Conservation (phyloP, 2,797 vertebrate species). For the Mallotus villosus region DNA sequence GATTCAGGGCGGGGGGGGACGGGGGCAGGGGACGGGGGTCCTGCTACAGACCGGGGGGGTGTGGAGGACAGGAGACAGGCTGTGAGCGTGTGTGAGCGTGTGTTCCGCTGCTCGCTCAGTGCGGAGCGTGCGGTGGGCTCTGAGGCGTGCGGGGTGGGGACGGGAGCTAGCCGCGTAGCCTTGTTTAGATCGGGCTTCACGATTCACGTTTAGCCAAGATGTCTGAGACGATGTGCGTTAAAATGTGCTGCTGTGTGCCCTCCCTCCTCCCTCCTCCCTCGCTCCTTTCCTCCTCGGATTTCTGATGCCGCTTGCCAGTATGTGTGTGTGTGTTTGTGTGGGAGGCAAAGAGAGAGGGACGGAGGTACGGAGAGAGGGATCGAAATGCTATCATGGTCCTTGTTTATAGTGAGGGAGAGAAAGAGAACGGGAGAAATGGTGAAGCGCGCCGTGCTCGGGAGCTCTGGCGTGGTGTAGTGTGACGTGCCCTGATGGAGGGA, state of each 20-base stretch:
- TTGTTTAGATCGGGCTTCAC: constrained; percentile 17
- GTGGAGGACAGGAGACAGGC: neutral
- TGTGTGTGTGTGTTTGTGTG: constrained; percentile 19
- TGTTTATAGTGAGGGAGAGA: constrained; percentile 62
- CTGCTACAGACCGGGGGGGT: constrained; percentile 5
- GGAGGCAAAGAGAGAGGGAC: too few species aligned
- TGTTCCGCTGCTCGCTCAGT: constrained; percentile 26
- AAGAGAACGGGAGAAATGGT: constrained; percentile 7
- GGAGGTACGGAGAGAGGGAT: constrained; percentile 27
- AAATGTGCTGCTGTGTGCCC: constrained; percentile 49
- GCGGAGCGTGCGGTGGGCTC: constrained; percentile 4
- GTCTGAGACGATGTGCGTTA: constrained; percentile 59
- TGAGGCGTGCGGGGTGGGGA: neutral
- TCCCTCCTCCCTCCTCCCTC: constrained; percentile 47
- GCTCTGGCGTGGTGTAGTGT: constrained; percentile 28
- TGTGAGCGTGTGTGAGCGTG: constrained; percentile 20
- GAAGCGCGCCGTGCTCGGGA: constrained; percentile 19
- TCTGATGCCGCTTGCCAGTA: constrained; percentile 78
- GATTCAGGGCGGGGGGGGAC: constrained; percentile 49
- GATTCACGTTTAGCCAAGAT: constrained; percentile 45
- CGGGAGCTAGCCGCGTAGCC: constrained; percentile 26
- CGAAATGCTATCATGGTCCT: constrained; percentile 44
- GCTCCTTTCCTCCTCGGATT: constrained; percentile 69
- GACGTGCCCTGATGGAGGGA: constrained; percentile 16
- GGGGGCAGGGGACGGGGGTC: constrained; percentile 17